A percentile compares a stretch with the other conserved stretches of the same genome.
phyloP scores from a whole-genome alignment of 2,797 vertebrate species.

The Epinephelus malabaricus region DNA sequence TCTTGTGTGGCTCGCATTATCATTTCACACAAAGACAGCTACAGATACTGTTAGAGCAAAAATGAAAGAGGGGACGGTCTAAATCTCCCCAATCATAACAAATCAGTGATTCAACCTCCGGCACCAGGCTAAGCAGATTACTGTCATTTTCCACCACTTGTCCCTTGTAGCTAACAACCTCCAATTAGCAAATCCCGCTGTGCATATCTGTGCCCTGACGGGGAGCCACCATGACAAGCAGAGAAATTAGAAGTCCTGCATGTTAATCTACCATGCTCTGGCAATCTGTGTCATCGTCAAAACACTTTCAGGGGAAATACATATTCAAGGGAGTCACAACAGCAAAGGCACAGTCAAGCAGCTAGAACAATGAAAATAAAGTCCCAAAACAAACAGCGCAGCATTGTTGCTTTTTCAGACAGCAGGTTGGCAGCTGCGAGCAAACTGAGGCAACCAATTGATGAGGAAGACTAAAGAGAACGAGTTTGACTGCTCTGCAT shows the following conservation, averaged over 20 bases:
- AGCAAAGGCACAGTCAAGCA: conserved; percentile 53
- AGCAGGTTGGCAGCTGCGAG: conserved; percentile 50
- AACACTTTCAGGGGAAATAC: conserved; percentile 79
- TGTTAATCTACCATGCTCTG: conserved; percentile 86
- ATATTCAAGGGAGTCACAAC: conserved; percentile 75
- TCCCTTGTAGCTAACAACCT: conserved; percentile 90
- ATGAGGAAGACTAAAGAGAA: conserved; percentile 36
- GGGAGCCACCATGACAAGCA: conserved; percentile 88
- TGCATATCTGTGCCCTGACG: conserved; percentile 87
- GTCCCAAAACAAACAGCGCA: conserved; percentile 58
- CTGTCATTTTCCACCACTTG: conserved; percentile 90
- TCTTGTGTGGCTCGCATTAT: conserved; percentile 76
- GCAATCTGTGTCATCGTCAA: conserved; percentile 84
- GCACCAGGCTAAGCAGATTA: conserved; percentile 88
- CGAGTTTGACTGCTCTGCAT: conserved; percentile 22
- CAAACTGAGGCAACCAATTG: conserved; percentile 37
- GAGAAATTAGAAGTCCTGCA: conserved; percentile 86
- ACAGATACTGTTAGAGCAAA: conserved; percentile 79
- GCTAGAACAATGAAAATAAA: conserved; percentile 66
- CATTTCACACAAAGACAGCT: conserved; percentile 77
- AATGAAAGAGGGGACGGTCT: conserved; percentile 75
- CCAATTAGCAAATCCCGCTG: conserved; percentile 90
- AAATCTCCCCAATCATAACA: conserved; percentile 88
- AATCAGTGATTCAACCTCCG: conserved; percentile 85
- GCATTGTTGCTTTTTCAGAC: conserved; percentile 52